Evolutionary conservation across 2,113 vertebrate genomes (phyloP), one percentile per base, ranked within the genome.

Genomic region (Nibea albiflora): DNA sequence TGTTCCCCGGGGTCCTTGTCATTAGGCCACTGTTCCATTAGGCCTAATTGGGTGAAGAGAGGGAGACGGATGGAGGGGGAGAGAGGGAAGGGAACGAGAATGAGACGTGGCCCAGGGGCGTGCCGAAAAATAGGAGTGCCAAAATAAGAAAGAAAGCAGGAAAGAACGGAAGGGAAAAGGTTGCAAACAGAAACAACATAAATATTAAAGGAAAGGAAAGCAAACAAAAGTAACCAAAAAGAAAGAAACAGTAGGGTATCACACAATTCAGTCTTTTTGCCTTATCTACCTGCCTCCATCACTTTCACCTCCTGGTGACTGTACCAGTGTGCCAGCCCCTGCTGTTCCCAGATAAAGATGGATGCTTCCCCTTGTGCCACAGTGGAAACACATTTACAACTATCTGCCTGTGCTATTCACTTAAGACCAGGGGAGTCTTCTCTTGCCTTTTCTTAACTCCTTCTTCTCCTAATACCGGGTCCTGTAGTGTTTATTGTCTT

Each of bases 1-100:
- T 91, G 86, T 92, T 92, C 91, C 92, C 88, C n/a, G 20, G 76
- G 85, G 91, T 72, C 74, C 82, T 83, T 69, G 73, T 92, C 91
- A 92, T 93, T 93, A 93, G 91, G 85, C 88, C 87, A 70, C 79
- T 71, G 58, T 88, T 91, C 88, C 92, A 93, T 93, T 92, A 92
- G 79, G 85, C 82, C 80, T 93, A 92, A 93, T 93, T 91, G 88
- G 88, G 81, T 89, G 90, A 82, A 53, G 76, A 86, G 87, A 85
- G 70, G 84, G 76, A 83, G 76, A 89, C 69, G 50, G 78, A 83
- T 53, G 71, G 67, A 53, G 79, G 9, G 72, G 57, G 72, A 67
- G 64, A 42, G 74, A 62, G 5, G 28, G 57, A 71, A 58, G 5
- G 28, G 67, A 70, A 77, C 11, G 1, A 83, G 83, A 84, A 72